Evolutionary conservation across 2,797 vertebrate genomes (phyloP).

Genomic region (Siniperca undulata): DNA sequence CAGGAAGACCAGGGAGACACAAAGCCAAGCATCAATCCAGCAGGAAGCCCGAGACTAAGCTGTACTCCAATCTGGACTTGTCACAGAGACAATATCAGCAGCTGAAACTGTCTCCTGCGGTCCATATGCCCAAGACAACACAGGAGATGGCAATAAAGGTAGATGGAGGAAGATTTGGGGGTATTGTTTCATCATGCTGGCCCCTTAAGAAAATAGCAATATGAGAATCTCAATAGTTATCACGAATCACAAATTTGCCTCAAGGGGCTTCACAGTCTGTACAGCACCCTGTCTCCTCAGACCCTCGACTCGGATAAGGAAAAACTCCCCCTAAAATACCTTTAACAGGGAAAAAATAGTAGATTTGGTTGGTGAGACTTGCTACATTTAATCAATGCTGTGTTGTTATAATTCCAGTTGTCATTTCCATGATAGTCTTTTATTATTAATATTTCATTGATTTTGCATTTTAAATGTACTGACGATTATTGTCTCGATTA

Average conservation of each 20-base stretch:
- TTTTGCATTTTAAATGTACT: background rate
- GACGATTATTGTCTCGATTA: background rate
- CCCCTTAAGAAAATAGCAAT: background rate
- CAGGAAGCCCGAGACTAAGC: constrained; percentile 39
- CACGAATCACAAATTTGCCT: too few species aligned
- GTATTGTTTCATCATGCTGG: background rate
- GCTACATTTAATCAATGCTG: background rate
- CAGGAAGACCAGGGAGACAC: constrained; percentile 50
- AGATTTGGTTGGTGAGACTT: background rate
- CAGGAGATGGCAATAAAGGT: background rate
- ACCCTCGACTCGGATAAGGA: too few species aligned
- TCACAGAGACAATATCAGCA: constrained; percentile 45
- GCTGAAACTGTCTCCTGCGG: background rate
- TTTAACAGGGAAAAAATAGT: too few species aligned
- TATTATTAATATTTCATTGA: background rate
- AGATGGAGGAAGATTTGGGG: background rate
- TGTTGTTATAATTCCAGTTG: background rate
- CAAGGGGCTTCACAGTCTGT: too few species aligned
- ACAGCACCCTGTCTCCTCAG: too few species aligned
- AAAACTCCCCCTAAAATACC: too few species aligned
- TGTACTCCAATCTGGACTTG: constrained; percentile 49
- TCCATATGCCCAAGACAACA: background rate
- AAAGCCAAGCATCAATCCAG: constrained; percentile 65
- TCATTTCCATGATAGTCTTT: background rate
- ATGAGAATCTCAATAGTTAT: too few species aligned